Conservation (phyloP, 2,888 invertebrate genomes). For the Apodemia zela region DNA sequence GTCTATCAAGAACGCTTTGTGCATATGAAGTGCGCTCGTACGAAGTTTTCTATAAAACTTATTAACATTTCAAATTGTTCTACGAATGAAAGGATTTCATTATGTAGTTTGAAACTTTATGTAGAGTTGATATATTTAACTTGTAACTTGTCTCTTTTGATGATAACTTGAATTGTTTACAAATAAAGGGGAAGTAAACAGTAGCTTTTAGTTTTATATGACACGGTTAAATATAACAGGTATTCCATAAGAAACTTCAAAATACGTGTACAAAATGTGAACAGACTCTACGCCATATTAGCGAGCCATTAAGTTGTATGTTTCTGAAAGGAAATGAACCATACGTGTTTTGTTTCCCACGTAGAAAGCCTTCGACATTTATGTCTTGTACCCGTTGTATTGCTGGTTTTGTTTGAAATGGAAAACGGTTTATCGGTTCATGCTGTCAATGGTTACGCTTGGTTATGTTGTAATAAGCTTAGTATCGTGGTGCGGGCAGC, state of each 20-base stretch:
- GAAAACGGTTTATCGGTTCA: slow-evolving; percentile 28
- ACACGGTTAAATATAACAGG: slow-evolving; percentile 59
- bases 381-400: slow-evolving; percentile 34
- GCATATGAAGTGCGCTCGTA: slow-evolving; percentile 18
- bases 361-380: slow-evolving; percentile 37
- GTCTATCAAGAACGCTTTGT: slow-evolving; percentile 21
- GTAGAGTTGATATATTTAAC: background rate
- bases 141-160: background rate
- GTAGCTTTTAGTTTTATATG: slow-evolving; percentile 32
- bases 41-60: slow-evolving; percentile 18
- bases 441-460: slow-evolving; percentile 43
- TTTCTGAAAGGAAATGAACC: slow-evolving; percentile 63
- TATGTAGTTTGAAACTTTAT: background rate
- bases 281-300: slow-evolving; percentile 54
- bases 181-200: slow-evolving; percentile 12
- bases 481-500: slow-evolving; percentile 42
- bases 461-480: slow-evolving; percentile 43
- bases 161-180: slow-evolving; percentile 1
- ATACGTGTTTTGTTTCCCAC: slow-evolving; percentile 55
- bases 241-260: slow-evolving; percentile 45
- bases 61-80: slow-evolving; percentile 10
- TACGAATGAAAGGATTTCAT: slow-evolving; percentile 3
- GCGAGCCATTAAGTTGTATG: slow-evolving; percentile 52
- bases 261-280: slow-evolving; percentile 62
- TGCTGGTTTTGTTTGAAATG: slow-evolving; percentile 38